These are phyloP conservation scores for Crossaster papposus DNA, from an alignment of 53 echinoderm and acorn worm species.

Conservation along the genomic window DNA sequence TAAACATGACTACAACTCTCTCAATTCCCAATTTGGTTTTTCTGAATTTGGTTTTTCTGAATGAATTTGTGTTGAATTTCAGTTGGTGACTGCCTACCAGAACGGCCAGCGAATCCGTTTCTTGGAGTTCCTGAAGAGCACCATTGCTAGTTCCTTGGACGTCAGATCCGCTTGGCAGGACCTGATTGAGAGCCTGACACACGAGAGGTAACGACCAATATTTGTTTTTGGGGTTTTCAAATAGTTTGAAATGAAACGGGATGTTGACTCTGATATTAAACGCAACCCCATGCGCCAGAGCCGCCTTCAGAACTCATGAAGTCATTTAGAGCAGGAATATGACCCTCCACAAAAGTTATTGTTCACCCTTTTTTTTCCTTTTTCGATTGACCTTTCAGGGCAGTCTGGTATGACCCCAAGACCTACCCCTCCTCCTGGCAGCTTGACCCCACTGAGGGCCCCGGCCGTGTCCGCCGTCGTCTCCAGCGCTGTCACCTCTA, in stretches of 20 bases:
- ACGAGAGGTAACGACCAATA: constrained; percentile 76
- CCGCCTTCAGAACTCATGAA: no score
- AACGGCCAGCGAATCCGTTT: constrained; percentile 77
- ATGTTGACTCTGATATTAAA: not conserved
- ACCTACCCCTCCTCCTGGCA: constrained; percentile 90
- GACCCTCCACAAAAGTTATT: no score
- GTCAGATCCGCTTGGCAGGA: constrained; percentile 91
- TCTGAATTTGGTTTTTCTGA: not conserved
- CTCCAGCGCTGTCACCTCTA: constrained; percentile 87
- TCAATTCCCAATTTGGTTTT: not conserved
- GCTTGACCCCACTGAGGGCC: constrained; percentile 95
- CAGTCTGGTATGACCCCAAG: constrained; percentile 84
- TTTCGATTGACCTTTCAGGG: constrained; percentile 53
- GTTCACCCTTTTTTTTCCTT: no score
- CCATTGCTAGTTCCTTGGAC: constrained; percentile 79
- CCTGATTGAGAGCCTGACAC: constrained; percentile 91
- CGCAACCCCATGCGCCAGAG: no score
- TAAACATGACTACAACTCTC: not conserved
- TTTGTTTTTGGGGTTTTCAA: not conserved
- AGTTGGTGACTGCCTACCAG: constrained; percentile 84
- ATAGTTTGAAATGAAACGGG: not conserved
- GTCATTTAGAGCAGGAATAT: no score
- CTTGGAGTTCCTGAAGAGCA: constrained; percentile 81
- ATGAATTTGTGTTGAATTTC: constrained; percentile 32
- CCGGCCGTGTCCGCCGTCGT: constrained; percentile 82